Percentiles rank a stretch among this genome's conserved stretches.
Evolutionary conservation across 1,140 invertebrate species (phyloP).

Genomic region (Microplitis demolitor): DNA sequence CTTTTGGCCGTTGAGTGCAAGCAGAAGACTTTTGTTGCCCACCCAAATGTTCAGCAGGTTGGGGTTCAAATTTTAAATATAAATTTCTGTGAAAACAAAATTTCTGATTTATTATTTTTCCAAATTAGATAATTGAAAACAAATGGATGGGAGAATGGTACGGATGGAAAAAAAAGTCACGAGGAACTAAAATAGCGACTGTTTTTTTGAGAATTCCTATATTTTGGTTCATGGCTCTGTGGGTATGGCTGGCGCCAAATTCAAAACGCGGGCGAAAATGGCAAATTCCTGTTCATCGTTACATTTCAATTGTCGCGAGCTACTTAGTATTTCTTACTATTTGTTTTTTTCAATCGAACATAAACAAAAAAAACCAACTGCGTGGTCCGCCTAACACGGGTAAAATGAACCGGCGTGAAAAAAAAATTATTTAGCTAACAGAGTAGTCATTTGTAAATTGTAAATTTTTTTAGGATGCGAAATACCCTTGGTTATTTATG

Average conservation of each 20-base stretch:
- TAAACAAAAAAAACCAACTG: conserved; percentile 61
- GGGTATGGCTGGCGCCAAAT: conserved; percentile 56
- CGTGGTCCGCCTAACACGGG: conserved; percentile 63
- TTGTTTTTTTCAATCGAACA: conserved; percentile 65
- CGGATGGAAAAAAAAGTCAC: conserved; percentile 61
- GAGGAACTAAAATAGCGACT: conserved; percentile 44
- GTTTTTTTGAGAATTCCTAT: conserved; percentile 53
- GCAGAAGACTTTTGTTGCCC: conserved; percentile 77
- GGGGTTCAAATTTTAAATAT: no score
- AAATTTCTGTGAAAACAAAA: no score
- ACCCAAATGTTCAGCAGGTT: conserved; percentile 75
- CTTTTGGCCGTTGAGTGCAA: conserved; percentile 73
- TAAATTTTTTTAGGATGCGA: conserved; percentile 58
- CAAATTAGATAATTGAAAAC: conserved; percentile 34
- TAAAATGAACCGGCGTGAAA: conserved; percentile 12
- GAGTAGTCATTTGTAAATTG: conserved; percentile 41
- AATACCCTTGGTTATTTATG: conserved; percentile 55
- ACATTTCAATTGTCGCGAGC: conserved; percentile 66
- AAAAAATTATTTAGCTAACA: background rate
- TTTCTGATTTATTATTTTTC: background rate
- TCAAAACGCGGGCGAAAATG: conserved; percentile 53
- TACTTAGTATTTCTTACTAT: conserved; percentile 68
- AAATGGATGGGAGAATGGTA: conserved; percentile 66
- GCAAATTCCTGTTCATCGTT: conserved; percentile 64
- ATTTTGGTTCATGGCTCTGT: conserved; percentile 58